A percentile compares a stretch with the other conserved stretches of the same genome.
phyloP scores from a whole-genome alignment of 2,113 vertebrate species.

The Nanorana parkeri region DNA sequence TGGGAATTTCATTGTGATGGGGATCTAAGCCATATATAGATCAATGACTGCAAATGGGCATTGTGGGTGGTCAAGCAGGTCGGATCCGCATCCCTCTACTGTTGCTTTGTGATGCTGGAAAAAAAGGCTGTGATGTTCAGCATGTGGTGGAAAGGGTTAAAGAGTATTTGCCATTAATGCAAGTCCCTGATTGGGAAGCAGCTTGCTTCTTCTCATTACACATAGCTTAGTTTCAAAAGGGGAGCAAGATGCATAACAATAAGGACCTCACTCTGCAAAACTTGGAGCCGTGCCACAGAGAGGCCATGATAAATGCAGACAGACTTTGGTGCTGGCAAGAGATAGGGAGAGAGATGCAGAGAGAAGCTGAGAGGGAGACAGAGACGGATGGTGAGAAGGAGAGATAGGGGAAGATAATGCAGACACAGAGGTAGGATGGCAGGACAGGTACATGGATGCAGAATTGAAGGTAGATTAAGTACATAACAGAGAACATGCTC shows the following conservation, averaged over 20 bases:
- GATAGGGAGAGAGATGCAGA: constrained; percentile 60
- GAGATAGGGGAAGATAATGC: constrained; percentile 60
- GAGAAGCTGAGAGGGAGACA: constrained; percentile 32
- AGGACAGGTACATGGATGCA: not conserved
- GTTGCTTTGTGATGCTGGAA: not conserved
- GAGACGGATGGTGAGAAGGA: constrained; percentile 51
- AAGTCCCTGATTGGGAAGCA: constrained; percentile 68
- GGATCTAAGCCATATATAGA: constrained; percentile 3
- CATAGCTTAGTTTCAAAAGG: constrained; percentile 69
- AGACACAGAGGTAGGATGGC: constrained; percentile 6
- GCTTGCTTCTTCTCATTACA: constrained; percentile 72
- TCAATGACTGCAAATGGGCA: not conserved
- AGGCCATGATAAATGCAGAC: constrained; percentile 63
- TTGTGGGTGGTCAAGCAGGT: not conserved
- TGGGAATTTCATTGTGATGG: constrained; percentile 1
- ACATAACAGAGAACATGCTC: not conserved
- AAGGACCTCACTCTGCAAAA: constrained; percentile 63
- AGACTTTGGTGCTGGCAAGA: constrained; percentile 54
- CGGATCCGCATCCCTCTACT: not conserved
- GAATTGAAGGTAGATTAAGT: not conserved
- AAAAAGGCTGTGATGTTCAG: not conserved
- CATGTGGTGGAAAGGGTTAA: constrained; percentile 45
- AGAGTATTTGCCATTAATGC: constrained; percentile 62
- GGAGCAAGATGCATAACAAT: constrained; percentile 73
- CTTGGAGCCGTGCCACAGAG: constrained; percentile 63